Conservation (phyloP, 92 coral and sea anemone genomes). For the Epizoanthus ramosus region DNA sequence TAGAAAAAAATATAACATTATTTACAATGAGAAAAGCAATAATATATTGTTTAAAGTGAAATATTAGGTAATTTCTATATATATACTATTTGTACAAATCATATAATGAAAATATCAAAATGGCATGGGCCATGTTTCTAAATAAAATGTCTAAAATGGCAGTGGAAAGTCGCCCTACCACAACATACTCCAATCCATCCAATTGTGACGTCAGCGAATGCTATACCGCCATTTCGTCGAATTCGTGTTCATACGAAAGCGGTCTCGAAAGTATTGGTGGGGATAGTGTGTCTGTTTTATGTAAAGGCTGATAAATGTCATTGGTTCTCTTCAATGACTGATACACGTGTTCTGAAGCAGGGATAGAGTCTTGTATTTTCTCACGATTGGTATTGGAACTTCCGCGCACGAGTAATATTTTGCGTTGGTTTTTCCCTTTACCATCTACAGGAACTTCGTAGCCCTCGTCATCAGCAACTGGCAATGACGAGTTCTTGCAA, state of each 20-base stretch:
- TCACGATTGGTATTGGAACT: neutral
- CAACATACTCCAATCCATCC: too few relatives aligned
- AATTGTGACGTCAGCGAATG: too few relatives aligned
- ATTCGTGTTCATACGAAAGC: constrained; percentile 8
- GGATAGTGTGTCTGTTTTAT: neutral
- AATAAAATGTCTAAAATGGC: too few relatives aligned
- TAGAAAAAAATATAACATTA: too few relatives aligned
- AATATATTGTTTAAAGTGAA: too few relatives aligned
- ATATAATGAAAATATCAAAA: too few relatives aligned
- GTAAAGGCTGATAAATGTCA: constrained; percentile 19
- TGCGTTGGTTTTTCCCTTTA: neutral
- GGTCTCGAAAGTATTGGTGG: neutral
- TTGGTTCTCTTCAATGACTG: neutral
- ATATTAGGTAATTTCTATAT: too few relatives aligned
- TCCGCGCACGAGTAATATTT: neutral
- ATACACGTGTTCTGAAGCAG: constrained; percentile 17
- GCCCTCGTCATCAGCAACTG: neutral
- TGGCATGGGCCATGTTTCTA: too few relatives aligned
- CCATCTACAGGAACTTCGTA: constrained; percentile 18
- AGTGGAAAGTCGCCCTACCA: too few relatives aligned
- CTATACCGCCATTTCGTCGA: constrained; percentile 15
- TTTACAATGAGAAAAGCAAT: too few relatives aligned
- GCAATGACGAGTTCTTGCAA: neutral
- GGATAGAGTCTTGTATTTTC: neutral
- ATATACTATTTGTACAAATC: too few relatives aligned